Base-by-base conservation (phyloP, 2,888 invertebrate genomes). In the Coecobrya sp. region DNA sequence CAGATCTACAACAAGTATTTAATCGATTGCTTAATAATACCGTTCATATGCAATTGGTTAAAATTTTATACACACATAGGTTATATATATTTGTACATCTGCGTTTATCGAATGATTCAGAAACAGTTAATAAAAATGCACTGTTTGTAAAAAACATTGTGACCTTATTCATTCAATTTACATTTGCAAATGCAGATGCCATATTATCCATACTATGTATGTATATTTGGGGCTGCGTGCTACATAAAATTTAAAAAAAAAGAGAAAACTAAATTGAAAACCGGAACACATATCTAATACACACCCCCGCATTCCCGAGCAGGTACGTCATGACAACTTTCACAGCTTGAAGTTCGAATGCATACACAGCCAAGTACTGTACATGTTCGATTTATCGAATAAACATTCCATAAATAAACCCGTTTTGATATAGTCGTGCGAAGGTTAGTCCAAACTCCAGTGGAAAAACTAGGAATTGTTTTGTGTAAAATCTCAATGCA, bases 311-410 rank as follows among this genome's bases (percentile, higher is more conserved):
- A 73, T 36, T 36, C 36, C 36, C 36, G 36, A 36, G 0, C 22
- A 55, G 16, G 55, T 55, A 36, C 84, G 82, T 65, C 70, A 86
- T 86, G 86, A 86, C 86, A 86, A 86, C 86, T 86, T 70, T 82
- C 55, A 7, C 5, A 55, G 2, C n/a, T n/a, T n/a, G 42, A 76
- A 49, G 13, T 3, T 49, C 49, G 2, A 7, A 13, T 7, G 10
- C 49, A 49, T 10, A 7, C 49, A 16, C 55, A 19, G 8, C 19
- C 55, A 7, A n/a, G 5, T n/a, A n/a, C n/a, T n/a, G 19, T 55
- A 4, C n/a, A n/a, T 73, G 30, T 22, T 55, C 30, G 59, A 82
- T 82, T 59, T 82, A 82, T 82, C 16, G 82, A 59, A 59, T 22
- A 82, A 82, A 52, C 59, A 19, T 27, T 19, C 16, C 2, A 73